Conservation (phyloP, 2,797 vertebrate species). For the Triplophysa bombifrons region DNA sequence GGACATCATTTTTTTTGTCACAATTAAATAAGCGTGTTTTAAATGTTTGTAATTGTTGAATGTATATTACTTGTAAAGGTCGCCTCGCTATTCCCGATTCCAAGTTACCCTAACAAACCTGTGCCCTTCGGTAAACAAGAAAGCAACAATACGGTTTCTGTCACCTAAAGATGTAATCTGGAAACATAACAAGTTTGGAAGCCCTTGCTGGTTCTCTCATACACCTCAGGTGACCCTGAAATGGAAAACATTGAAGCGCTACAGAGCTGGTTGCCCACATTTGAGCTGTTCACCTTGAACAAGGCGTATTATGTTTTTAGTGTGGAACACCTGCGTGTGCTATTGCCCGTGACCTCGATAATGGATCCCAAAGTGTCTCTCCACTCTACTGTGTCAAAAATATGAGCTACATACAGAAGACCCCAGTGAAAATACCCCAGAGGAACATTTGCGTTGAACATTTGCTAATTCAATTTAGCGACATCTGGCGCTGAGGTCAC, state of each 20-base stretch:
- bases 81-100: not conserved
- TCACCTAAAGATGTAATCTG: constrained; percentile 11
- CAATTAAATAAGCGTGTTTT: too few relatives aligned
- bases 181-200: not conserved
- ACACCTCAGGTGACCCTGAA: constrained; percentile 27
- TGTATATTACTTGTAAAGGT: too few relatives aligned
- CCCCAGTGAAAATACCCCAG: not conserved
- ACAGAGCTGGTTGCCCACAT: constrained; percentile 28
- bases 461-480: not conserved
- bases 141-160: not conserved
- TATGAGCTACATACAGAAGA: constrained; percentile 3
- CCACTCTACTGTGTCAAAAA: not conserved
- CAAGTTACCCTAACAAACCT: constrained; percentile 1
- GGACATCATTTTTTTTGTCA: too few relatives aligned
- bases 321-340: constrained; percentile 14
- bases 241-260: constrained; percentile 21
- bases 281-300: constrained; percentile 32
- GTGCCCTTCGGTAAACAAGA: not conserved
- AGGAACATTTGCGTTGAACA: constrained; percentile 19
- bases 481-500: too few relatives aligned
- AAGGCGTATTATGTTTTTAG: not conserved
- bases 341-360: constrained; percentile 29
- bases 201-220: not conserved
- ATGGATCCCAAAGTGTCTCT: constrained; percentile 15
- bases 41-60: too few relatives aligned